Conservation (phyloP, 2,797 vertebrate genomes). For the Onychomys torridus region DNA sequence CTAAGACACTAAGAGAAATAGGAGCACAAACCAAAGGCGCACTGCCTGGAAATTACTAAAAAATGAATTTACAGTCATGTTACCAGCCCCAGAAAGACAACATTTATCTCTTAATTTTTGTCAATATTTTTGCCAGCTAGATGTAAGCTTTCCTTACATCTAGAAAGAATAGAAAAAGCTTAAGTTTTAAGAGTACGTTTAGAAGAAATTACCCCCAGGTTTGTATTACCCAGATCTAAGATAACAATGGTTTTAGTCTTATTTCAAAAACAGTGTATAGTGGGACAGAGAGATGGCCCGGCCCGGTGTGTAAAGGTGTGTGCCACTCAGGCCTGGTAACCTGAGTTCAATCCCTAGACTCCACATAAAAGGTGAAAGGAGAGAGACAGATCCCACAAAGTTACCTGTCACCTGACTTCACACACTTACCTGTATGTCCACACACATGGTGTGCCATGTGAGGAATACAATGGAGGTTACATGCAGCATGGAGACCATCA, state of each 20-base stretch:
- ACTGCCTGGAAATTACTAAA: background rate
- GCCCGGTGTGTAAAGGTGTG: background rate
- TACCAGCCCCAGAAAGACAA: background rate
- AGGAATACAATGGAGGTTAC: background rate
- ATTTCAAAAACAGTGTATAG: background rate
- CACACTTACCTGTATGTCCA: background rate
- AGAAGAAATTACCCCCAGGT: background rate
- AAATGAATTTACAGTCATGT: background rate
- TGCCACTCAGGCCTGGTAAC: background rate
- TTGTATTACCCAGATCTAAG: background rate
- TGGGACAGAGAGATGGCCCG: background rate
- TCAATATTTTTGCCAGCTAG: background rate
- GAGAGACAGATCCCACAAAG: background rate
- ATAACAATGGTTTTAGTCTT: background rate
- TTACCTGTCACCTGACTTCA: background rate
- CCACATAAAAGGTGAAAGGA: background rate
- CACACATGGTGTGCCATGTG: too few relatives aligned
- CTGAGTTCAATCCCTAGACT: background rate
- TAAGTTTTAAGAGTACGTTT: background rate
- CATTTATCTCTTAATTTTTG: background rate
- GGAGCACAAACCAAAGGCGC: background rate
- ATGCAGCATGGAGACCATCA: background rate
- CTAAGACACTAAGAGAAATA: background rate
- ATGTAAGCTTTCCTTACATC: background rate
- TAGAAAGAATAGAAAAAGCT: background rate